A percentile compares a stretch with the other conserved stretches of the same genome.
These are phyloP conservation scores for Hemicrepidius hirtus DNA, from an alignment of 2,888 invertebrate genomes.

Conservation along the genomic window DNA sequence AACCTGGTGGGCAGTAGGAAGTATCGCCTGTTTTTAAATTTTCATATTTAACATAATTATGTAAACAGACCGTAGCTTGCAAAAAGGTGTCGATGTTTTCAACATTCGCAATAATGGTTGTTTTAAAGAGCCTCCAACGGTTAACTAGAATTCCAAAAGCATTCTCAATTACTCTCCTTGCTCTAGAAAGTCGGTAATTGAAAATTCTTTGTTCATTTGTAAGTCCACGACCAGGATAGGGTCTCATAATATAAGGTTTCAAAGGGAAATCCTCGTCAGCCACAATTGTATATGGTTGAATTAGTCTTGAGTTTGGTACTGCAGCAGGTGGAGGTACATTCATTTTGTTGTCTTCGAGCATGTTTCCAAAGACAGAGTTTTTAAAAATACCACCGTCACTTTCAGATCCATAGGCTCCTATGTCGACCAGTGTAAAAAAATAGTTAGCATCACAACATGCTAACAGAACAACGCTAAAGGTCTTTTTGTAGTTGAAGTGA, in stretches of 20 bases:
- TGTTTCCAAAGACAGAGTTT: slow-evolving; percentile 52
- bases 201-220: slow-evolving; percentile 53
- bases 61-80: slow-evolving; percentile 52
- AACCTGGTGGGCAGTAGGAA: slow-evolving; percentile 54
- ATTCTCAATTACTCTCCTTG: too few relatives aligned
- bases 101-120: slow-evolving; percentile 53
- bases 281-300: slow-evolving; percentile 42
- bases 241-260: slow-evolving; percentile 56
- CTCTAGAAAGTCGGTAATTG: too few relatives aligned
- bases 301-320: slow-evolving; percentile 50
- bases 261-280: slow-evolving; percentile 57
- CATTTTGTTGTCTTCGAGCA: too few relatives aligned
- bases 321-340: too few relatives aligned
- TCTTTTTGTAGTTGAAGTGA: too few relatives aligned
- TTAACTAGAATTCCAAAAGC: slow-evolving; percentile 58
- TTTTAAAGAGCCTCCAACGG: slow-evolving; percentile 56
- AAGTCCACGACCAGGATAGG: too few relatives aligned
- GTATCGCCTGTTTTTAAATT: slow-evolving; percentile 11
- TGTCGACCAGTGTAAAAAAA: too few relatives aligned
- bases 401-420: slow-evolving; percentile 46
- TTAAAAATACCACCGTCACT: slow-evolving; percentile 48
- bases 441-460: slow-evolving; percentile 39
- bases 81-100: slow-evolving; percentile 58
- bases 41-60: slow-evolving; percentile 55
- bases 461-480: slow-evolving; percentile 54